These are phyloP conservation scores for Syndactyla subalaris DNA, from an alignment of 2,797 vertebrate genomes.

Conservation along the genomic window DNA sequence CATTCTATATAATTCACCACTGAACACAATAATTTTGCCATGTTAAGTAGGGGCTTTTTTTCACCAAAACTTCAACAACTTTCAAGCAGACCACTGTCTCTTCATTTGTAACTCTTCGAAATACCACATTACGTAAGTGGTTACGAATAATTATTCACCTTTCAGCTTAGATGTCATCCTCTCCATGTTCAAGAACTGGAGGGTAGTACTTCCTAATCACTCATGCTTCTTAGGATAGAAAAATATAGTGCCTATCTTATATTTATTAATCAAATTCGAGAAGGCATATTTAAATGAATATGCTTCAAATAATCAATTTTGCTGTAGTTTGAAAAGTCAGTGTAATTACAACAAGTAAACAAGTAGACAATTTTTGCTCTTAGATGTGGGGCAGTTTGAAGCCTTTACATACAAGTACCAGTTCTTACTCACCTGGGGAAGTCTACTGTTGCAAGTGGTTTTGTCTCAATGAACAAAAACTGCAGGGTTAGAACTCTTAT, in stretches of 20 bases:
- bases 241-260: neutral
- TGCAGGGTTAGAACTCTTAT: constrained; percentile 2
- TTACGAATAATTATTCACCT: neutral
- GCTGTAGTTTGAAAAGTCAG: neutral
- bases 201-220: neutral
- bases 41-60: neutral
- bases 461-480: neutral
- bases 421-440: constrained; percentile 34
- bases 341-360: neutral
- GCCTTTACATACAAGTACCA: neutral
- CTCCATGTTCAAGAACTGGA: neutral
- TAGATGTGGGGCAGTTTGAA: neutral
- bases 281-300: neutral
- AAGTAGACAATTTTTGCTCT: neutral
- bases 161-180: neutral
- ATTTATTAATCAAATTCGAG: neutral
- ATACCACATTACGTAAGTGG: neutral
- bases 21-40: neutral
- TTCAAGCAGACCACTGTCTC: neutral
- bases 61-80: neutral
- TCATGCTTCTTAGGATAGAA: neutral
- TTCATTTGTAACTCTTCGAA: neutral
- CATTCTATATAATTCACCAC: neutral
- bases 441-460: neutral
- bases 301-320: neutral